phyloP scores from a whole-genome alignment of 2,888 invertebrate genomes.

The Alloplasta piceator region DNA sequence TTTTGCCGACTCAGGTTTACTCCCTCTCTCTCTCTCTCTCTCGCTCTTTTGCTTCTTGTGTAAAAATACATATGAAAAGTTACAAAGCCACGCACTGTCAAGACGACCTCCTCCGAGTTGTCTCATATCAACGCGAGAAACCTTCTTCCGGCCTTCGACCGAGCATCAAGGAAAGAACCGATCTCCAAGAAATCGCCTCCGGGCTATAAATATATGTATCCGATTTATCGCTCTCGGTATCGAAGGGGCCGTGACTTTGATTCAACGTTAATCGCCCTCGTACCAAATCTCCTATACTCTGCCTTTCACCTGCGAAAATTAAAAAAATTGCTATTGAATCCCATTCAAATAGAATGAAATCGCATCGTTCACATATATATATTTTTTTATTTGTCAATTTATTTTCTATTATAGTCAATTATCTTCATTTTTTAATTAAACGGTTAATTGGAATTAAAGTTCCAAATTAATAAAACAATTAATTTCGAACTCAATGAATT shows the following conservation, averaged over 20 bases:
- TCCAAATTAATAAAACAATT: too few species aligned
- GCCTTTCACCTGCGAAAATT: slow-evolving; percentile 44
- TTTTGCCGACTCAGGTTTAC: slow-evolving; percentile 18
- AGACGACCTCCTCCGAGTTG: slow-evolving; percentile 23
- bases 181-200: background rate
- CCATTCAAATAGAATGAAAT: background rate
- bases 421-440: too few species aligned
- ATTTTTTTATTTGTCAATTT: background rate
- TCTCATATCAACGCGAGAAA: slow-evolving; percentile 38
- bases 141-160: slow-evolving; percentile 61
- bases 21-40: background rate
- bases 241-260: background rate
- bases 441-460: too few species aligned
- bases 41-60: background rate
- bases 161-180: slow-evolving; percentile 19
- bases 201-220: slow-evolving; percentile 6
- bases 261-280: slow-evolving; percentile 33
- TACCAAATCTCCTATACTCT: slow-evolving; percentile 1
- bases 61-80: background rate
- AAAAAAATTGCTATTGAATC: background rate
- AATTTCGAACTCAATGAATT: too few species aligned
- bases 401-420: background rate
- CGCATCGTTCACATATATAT: background rate
- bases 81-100: slow-evolving; percentile 3
- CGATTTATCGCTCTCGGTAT: too few species aligned